These are phyloP conservation scores for Heterodera schachtii DNA, from an alignment of 1,140 invertebrate species.

Conservation along the genomic window DNA sequence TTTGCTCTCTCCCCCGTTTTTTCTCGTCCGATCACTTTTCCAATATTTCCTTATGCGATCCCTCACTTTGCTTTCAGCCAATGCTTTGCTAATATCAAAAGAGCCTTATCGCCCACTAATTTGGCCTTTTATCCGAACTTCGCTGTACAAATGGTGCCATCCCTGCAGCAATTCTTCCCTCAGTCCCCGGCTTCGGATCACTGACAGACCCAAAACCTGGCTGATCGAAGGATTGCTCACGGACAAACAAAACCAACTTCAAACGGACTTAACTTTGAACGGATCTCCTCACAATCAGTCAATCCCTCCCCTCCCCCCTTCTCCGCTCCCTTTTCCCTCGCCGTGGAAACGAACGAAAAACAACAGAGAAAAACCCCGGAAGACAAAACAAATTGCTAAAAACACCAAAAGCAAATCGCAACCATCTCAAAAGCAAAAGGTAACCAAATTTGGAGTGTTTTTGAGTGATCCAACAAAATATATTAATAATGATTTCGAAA, in stretches of 20 bases:
- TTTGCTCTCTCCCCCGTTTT: neutral
- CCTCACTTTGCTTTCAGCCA: neutral
- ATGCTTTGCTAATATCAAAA: neutral
- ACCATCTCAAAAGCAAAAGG: too few relatives aligned
- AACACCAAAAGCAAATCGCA: too few relatives aligned
- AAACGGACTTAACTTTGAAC: neutral
- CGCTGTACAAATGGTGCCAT: neutral
- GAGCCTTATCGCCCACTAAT: neutral
- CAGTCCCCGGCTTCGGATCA: constrained; percentile 3
- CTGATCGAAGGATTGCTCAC: neutral
- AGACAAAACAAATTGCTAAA: neutral
- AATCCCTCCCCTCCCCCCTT: neutral
- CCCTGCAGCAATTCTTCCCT: constrained; percentile 1
- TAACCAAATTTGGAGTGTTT: too few relatives aligned
- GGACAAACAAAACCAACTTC: neutral
- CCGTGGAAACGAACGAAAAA: neutral
- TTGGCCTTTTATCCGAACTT: neutral
- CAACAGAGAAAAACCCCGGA: neutral
- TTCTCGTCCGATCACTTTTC: neutral
- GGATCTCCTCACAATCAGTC: neutral
- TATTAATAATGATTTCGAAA: too few relatives aligned
- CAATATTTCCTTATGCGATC: neutral
- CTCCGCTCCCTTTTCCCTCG: neutral
- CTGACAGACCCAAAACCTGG: constrained; percentile 1
- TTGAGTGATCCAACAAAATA: too few relatives aligned